Conservation (phyloP, 2,797 vertebrate genomes). For the Rhodeus uyekii region DNA sequence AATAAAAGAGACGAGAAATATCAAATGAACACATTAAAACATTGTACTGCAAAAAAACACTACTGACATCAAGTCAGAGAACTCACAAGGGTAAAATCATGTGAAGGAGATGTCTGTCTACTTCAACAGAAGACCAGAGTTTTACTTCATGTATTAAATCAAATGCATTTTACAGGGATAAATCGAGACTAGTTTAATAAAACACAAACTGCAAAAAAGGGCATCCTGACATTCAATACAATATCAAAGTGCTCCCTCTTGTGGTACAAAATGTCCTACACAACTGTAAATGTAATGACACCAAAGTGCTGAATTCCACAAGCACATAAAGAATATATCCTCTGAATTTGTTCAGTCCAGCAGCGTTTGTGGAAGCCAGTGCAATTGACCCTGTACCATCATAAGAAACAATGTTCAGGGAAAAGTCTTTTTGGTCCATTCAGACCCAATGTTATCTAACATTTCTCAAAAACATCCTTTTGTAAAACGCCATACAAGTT, state of each 20-base stretch:
- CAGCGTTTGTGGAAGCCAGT: not conserved
- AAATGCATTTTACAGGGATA: conserved; percentile 27
- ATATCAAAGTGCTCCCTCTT: conserved; percentile 42
- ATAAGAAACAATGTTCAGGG: too few relatives aligned
- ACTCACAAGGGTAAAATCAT: not conserved
- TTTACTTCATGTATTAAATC: conserved; percentile 1
- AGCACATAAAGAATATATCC: not conserved
- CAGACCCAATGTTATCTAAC: not conserved
- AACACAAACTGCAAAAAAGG: conserved; percentile 18
- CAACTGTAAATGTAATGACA: not conserved
- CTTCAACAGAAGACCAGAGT: conserved; percentile 15
- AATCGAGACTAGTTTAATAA: not conserved
- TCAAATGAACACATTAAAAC: conserved; percentile 21
- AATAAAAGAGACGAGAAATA: not conserved
- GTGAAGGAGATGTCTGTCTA: not conserved
- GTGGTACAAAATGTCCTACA: conserved; percentile 9
- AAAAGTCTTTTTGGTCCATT: not conserved
- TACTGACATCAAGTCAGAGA: not conserved
- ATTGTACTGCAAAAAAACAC: not conserved
- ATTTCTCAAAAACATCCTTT: not conserved
- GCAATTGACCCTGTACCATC: not conserved
- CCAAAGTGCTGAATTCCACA: not conserved
- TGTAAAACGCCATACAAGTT: not conserved
- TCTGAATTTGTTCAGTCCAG: not conserved
- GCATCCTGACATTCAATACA: not conserved